These are phyloP conservation scores for pig (Sus scrofa) DNA, from an alignment of 2,113 vertebrate genomes.

Conservation along the genomic window DNA sequence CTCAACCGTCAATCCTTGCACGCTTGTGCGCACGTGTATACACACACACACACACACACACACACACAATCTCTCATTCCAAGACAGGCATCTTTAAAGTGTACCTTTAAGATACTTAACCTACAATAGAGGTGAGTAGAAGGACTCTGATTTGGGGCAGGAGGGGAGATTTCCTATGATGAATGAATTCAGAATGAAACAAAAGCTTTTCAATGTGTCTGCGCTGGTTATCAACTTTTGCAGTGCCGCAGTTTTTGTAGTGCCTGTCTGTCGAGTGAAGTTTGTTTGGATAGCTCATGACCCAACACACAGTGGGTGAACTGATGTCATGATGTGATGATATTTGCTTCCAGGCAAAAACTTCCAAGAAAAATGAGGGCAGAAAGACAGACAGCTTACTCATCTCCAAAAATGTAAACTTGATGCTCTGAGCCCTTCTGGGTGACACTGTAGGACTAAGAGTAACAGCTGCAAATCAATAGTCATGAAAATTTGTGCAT, in stretches of 20 bases:
- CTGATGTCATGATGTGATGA: neutral
- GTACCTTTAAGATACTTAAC: neutral
- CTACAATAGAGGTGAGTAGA: neutral
- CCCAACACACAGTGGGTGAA: neutral
- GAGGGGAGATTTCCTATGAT: neutral
- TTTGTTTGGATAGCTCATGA: neutral
- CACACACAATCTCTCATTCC: too few species aligned
- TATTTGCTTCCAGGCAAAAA: neutral
- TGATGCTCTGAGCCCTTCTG: neutral
- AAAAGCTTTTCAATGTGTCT: neutral
- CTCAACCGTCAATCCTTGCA: accelerated
- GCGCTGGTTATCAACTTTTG: neutral
- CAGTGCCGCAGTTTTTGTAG: accelerated
- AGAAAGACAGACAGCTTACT: neutral
- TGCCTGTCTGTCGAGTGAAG: accelerated
- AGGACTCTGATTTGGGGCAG: neutral
- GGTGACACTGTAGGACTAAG: neutral
- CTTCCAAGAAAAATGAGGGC: neutral
- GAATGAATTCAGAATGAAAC: neutral
- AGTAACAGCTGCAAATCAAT: neutral
- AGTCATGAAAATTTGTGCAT: neutral
- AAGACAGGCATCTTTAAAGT: neutral
- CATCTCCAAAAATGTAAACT: neutral
- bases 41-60: accelerated
- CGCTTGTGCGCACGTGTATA: accelerated